Evolutionary conservation across 1,140 invertebrate species (phyloP).

Genomic region (Liolophura sinensis): DNA sequence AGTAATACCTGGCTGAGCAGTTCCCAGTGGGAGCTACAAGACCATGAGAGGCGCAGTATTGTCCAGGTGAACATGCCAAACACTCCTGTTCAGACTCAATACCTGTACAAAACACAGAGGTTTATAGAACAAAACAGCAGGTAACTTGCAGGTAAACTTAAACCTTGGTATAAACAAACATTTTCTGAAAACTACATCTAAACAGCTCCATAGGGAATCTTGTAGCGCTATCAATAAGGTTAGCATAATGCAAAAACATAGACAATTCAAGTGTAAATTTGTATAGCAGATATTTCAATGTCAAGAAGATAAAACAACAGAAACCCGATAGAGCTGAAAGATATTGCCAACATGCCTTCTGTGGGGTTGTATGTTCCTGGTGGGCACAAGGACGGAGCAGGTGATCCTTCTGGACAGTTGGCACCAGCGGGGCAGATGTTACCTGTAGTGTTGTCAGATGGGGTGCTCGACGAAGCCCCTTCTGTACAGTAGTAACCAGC

Average conservation of each 20-base stretch:
- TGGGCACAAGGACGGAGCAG: conserved; percentile 34
- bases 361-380: conserved; percentile 42
- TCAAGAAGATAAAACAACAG: no score
- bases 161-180: no score
- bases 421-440: conserved; percentile 40
- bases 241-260: no score
- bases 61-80: conserved; percentile 37
- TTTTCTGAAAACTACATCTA: no score
- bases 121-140: background rate
- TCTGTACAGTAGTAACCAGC: conserved; percentile 36
- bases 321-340: background rate
- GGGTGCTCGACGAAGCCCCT: conserved; percentile 25
- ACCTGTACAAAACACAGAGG: conserved; percentile 24
- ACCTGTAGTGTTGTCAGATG: conserved; percentile 35
- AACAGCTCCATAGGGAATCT: no score
- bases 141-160: no score
- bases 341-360: conserved; percentile 24
- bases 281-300: no score
- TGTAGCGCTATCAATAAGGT: no score
- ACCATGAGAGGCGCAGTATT: conserved; percentile 41
- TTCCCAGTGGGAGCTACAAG: conserved; percentile 37
- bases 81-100: conserved; percentile 27
- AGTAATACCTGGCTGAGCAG: conserved; percentile 50
- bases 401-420: conserved; percentile 45
- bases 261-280: no score